A percentile compares a stretch with the other conserved stretches of the same genome.
phyloP scores from a whole-genome alignment of 1,140 invertebrate genomes.

The Pseudobourletiella spinata region DNA sequence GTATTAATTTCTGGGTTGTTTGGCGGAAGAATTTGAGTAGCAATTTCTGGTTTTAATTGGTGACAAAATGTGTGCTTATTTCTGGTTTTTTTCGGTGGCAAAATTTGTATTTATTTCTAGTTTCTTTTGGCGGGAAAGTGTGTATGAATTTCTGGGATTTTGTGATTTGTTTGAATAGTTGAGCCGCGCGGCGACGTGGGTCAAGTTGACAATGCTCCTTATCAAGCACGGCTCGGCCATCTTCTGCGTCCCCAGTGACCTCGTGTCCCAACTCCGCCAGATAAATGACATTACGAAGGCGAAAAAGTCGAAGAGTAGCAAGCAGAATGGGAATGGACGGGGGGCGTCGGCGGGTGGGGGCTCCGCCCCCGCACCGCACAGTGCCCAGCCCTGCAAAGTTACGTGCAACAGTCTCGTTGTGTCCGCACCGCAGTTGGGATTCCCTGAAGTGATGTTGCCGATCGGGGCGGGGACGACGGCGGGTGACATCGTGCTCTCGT shows the following conservation, averaged over 20 bases:
- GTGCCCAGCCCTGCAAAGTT: constrained; percentile 17
- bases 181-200: constrained; percentile 70
- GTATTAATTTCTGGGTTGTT: too few species aligned
- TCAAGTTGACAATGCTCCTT: constrained; percentile 66
- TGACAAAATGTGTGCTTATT: too few species aligned
- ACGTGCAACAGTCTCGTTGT: constrained; percentile 40
- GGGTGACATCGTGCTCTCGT: constrained; percentile 47
- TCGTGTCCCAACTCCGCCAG: constrained; percentile 56
- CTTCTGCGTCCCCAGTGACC: constrained; percentile 64
- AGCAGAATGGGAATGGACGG: constrained; percentile 35
- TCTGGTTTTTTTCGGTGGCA: too few species aligned
- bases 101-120: too few species aligned
- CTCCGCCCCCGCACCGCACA: neutral
- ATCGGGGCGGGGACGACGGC: constrained; percentile 44
- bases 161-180: constrained; percentile 59
- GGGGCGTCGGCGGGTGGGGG: neutral
- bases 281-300: constrained; percentile 49
- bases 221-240: constrained; percentile 61
- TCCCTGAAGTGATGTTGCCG: constrained; percentile 43
- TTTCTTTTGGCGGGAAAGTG: too few species aligned
- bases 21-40: too few species aligned
- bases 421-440: constrained; percentile 46
- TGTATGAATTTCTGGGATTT: too few species aligned
- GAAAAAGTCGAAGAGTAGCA: constrained; percentile 42
- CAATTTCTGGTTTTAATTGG: too few species aligned